Percentiles rank a stretch among this genome's conserved stretches.
These are phyloP conservation scores for Cosmorhoe ocellata DNA, from an alignment of 2,888 invertebrate species.

Conservation along the genomic window DNA sequence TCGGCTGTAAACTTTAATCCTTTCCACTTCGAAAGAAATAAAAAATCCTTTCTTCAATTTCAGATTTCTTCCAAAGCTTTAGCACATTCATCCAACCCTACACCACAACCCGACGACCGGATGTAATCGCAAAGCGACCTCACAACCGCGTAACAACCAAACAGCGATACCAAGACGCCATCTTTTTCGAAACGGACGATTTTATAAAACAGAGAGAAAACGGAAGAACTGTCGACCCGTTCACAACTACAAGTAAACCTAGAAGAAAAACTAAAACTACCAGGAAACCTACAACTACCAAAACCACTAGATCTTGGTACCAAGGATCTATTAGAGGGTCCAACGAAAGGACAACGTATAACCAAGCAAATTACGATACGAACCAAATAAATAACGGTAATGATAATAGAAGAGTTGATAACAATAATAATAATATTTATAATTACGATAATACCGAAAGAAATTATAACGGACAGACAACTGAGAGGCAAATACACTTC, in stretches of 20 bases:
- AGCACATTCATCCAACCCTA: slow-evolving; percentile 48
- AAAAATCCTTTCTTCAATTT: slow-evolving; percentile 21
- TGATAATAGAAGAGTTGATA: background rate
- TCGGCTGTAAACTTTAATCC: too few species aligned
- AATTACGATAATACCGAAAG: background rate
- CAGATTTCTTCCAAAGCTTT: slow-evolving; percentile 61
- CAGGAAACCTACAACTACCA: slow-evolving; percentile 3
- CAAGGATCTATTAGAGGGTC: too few species aligned
- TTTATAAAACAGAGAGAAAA: slow-evolving; percentile 21
- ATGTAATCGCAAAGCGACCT: slow-evolving; percentile 25
- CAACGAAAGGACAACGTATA: slow-evolving; percentile 8
- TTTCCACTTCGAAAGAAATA: too few species aligned
- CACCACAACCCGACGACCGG: slow-evolving; percentile 32
- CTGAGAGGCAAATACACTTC: slow-evolving; percentile 2
- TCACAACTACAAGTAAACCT: slow-evolving; percentile 41
- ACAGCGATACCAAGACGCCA: slow-evolving; percentile 27
- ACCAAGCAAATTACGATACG: too few species aligned
- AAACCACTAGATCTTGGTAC: slow-evolving; percentile 5
- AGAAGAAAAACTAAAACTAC: slow-evolving; percentile 34
- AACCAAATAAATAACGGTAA: too few species aligned
- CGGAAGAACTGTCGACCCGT: slow-evolving; percentile 6
- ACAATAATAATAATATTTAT: slow-evolving; percentile 1
- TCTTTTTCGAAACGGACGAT: slow-evolving; percentile 34
- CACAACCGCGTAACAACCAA: slow-evolving; percentile 25
- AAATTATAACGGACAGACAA: slow-evolving; percentile 12